These are phyloP conservation scores for Tetramorium alpestre DNA, from an alignment of 1,140 invertebrate species.

Conservation along the genomic window DNA sequence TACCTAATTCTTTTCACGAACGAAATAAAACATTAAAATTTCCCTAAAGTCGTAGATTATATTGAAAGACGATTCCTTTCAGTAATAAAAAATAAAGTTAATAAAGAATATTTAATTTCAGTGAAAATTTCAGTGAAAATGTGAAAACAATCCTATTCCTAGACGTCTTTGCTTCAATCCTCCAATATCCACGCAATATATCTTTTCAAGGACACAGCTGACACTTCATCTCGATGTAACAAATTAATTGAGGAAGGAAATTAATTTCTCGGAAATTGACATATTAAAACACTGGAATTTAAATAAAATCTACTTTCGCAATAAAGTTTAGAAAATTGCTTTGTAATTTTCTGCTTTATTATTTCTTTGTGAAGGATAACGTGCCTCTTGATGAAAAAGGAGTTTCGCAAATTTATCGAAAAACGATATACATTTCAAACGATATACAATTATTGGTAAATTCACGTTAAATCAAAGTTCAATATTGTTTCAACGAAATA, in stretches of 20 bases:
- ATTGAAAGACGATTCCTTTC: neutral
- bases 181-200: neutral
- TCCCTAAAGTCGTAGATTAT: neutral
- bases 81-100: neutral
- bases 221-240: neutral
- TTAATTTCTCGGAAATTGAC: neutral
- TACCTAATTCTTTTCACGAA: neutral
- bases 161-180: neutral
- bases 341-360: neutral
- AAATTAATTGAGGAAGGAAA: neutral
- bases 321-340: neutral
- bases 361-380: neutral
- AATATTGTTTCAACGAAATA: neutral
- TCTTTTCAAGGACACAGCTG: neutral
- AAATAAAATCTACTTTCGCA: neutral
- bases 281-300: neutral
- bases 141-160: neutral
- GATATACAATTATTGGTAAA: neutral
- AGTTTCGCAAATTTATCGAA: neutral
- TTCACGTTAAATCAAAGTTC: constrained; percentile 2
- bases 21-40: neutral
- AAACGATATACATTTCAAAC: neutral
- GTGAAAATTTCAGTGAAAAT: neutral
- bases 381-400: neutral
- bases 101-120: neutral